Base-by-base conservation (phyloP, 64 coral and sea anemone genomes). In the Pocillopora damicornis region DNA sequence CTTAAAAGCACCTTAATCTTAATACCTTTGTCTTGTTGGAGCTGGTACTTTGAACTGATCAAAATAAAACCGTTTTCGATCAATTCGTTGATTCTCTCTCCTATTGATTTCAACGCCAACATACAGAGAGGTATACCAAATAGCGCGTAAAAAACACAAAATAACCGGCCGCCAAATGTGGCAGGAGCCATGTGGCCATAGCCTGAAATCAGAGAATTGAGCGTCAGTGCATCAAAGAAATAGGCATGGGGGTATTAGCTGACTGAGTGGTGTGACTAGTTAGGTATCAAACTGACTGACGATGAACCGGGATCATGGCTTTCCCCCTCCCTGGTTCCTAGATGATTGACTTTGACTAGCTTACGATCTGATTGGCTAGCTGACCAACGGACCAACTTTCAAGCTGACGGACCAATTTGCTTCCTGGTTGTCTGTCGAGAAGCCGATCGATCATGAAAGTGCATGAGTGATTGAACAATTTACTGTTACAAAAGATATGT, bases 101-200 rank as follows among this genome's bases (percentile, higher is more conserved):
- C 92, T 8, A 93, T 60, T 34, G 82, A 82, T 66, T 90, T 89
- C 86, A 93, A 64, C 25, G 92, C 82, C 62, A 86, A 61, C 35
- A 93, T 63, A 34, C 88, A 89, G 61, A 93, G 68, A 30, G 92
- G 92, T 85, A 93, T 93, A 57, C 92, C 92, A 13, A 89, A 6
- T 15, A 93, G 68, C 3, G 92, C 92, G 67, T 89, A 93, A 75
- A 93, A 93, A 73, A 90, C 85, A 61, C 87, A 89, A 76, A 93
- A 93, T 2, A 93, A 17, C 35, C 92, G 88, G 75, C 92, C 92
- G 14, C 36, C 35, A 38, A 89, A 89, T 6, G 92, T 78, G 15
- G 83, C 73, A 13, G 92, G 92, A 11, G 92, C 82, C 92, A 93
- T 89, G 59, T 93, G 92, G 2, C 92, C 92, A 64, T 86, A 93